phyloP scores from a whole-genome alignment of 2,888 invertebrate species.

The Drosophila vallismaia region DNA sequence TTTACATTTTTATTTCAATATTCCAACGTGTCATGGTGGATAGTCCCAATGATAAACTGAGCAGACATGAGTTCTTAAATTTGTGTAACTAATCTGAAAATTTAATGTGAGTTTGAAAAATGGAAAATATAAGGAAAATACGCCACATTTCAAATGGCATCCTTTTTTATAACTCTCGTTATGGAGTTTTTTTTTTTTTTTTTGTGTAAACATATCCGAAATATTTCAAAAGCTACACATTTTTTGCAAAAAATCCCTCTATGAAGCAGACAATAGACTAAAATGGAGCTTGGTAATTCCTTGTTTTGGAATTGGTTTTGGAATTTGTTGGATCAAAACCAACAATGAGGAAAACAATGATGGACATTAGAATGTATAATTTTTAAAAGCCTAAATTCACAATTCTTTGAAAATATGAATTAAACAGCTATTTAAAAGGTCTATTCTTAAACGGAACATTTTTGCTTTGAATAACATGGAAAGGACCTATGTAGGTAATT shows the following conservation, averaged over 20 bases:
- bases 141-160: neutral
- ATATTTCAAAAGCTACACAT: neutral
- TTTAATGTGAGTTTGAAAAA: neutral
- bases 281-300: conserved; percentile 5
- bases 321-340: too few relatives aligned
- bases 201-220: neutral
- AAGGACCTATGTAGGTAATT: too few relatives aligned
- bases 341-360: neutral
- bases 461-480: too few relatives aligned
- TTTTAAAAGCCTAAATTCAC: too few relatives aligned
- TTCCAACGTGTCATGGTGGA: conserved; percentile 15
- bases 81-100: neutral
- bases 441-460: too few relatives aligned
- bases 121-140: neutral
- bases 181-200: neutral
- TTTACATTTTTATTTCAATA: conserved; percentile 31
- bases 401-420: too few relatives aligned
- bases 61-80: neutral
- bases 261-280: conserved; percentile 51
- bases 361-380: neutral
- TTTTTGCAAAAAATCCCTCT: conserved; percentile 46
- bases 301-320: neutral
- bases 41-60: conserved; percentile 1
- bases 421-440: too few relatives aligned
- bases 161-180: neutral